A percentile compares a stretch with the other conserved stretches of the same genome.
These are phyloP conservation scores for Hydrozoanthus gracilis DNA, from an alignment of 92 coral and sea anemone genomes.

Conservation along the genomic window DNA sequence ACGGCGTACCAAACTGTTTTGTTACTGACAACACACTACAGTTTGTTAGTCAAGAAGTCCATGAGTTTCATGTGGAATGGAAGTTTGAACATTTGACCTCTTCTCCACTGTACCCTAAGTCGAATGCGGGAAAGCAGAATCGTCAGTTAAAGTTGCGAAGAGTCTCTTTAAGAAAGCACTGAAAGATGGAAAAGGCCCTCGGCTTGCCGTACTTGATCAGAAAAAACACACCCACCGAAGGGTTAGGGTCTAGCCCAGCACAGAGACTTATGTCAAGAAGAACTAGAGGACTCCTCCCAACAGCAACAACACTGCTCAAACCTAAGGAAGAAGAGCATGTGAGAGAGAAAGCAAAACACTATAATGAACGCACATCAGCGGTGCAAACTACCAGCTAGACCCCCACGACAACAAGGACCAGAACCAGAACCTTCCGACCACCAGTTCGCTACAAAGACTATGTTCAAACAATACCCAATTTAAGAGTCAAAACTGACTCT, in stretches of 20 bases:
- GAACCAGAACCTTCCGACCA: background rate
- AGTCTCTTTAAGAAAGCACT: constrained; percentile 66
- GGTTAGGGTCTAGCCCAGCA: constrained; percentile 23
- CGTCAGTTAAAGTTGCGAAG: constrained; percentile 48
- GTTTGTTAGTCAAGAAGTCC: constrained; percentile 52
- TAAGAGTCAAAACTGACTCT: background rate
- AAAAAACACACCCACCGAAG: background rate
- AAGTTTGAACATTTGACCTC: constrained; percentile 46
- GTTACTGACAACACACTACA: constrained; percentile 64
- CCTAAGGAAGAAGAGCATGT: constrained; percentile 14
- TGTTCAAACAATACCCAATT: background rate
- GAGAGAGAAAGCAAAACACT: constrained; percentile 3
- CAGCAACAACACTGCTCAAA: constrained; percentile 32
- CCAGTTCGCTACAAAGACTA: background rate
- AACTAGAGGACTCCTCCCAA: constrained; percentile 59
- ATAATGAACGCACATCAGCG: background rate
- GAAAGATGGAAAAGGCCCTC: constrained; percentile 61
- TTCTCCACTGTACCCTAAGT: constrained; percentile 29
- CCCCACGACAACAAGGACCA: background rate
- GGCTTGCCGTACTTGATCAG: constrained; percentile 58
- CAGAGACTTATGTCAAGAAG: constrained; percentile 67
- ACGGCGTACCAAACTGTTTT: constrained; percentile 62
- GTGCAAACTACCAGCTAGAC: too few species aligned
- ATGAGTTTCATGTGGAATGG: constrained; percentile 45
- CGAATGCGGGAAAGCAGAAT: constrained; percentile 2